Percentiles rank a stretch among this genome's conserved stretches.
Conservation (phyloP, 2,113 vertebrate species). For the Trematocara unimaculatum region DNA sequence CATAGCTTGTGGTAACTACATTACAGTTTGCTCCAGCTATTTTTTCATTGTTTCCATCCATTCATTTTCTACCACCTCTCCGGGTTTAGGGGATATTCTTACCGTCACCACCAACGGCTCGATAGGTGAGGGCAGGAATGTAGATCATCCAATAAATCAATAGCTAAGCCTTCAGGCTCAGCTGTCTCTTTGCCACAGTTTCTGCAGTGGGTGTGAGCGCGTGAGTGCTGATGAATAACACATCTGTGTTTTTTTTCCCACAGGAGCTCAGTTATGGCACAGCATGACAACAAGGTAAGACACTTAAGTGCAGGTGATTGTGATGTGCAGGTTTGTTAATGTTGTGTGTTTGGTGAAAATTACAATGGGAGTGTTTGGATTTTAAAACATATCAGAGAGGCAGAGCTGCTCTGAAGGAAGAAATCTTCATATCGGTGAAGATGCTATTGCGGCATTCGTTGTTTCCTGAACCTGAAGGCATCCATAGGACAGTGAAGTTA, state of each 20-base stretch:
- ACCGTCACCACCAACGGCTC: rapidly evolving
- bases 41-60: neutral
- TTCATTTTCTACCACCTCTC: neutral
- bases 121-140: neutral
- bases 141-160: neutral
- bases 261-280: slow-evolving; percentile 80
- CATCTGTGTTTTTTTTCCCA: neutral
- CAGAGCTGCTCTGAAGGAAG: neutral
- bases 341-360: rapidly evolving
- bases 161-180: neutral
- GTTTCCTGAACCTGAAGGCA: neutral
- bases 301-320: neutral
- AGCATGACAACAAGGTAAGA: slow-evolving; percentile 83
- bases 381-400: neutral
- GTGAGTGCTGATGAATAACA: neutral
- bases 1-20: neutral
- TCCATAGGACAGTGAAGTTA: neutral
- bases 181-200: neutral
- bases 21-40: neutral
- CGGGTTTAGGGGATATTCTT: neutral
- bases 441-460: neutral
- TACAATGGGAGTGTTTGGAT: neutral
- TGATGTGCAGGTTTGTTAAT: neutral
- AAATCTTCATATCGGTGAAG: neutral
- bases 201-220: neutral